These are phyloP conservation scores for Oopsacas minuta DNA, from an alignment of 37 sponge, comb jelly and placozoan species.

Conservation along the genomic window DNA sequence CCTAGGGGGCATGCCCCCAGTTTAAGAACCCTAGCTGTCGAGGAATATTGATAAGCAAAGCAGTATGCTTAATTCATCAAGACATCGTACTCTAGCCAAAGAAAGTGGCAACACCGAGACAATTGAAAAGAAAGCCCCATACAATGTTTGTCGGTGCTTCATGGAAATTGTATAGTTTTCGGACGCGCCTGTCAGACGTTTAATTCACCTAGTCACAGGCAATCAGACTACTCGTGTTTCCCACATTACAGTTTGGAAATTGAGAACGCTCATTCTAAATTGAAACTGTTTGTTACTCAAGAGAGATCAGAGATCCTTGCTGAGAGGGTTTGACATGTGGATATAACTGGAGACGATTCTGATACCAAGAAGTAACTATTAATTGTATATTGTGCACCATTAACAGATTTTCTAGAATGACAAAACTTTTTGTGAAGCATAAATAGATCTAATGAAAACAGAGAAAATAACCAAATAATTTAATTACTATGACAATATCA, in stretches of 20 bases:
- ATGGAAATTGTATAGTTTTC: background rate
- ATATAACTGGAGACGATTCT: background rate
- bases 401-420: background rate
- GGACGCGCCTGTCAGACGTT: background rate
- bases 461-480: background rate
- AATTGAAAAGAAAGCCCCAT: background rate
- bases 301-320: background rate
- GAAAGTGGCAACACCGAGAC: background rate
- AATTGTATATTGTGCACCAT: background rate
- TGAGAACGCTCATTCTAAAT: background rate
- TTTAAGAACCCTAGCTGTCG: no score
- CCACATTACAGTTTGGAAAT: background rate
- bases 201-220: background rate
- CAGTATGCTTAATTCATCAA: background rate
- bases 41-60: background rate
- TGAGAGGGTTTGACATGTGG: background rate
- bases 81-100: background rate
- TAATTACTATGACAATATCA: no score
- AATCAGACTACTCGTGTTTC: background rate
- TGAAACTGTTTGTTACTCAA: background rate
- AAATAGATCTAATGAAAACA: background rate
- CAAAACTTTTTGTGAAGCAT: background rate
- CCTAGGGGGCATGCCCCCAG: no score
- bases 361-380: background rate
- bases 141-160: background rate